phyloP scores from a whole-genome alignment of 1,140 invertebrate species.

The Tachypleus tridentatus region DNA sequence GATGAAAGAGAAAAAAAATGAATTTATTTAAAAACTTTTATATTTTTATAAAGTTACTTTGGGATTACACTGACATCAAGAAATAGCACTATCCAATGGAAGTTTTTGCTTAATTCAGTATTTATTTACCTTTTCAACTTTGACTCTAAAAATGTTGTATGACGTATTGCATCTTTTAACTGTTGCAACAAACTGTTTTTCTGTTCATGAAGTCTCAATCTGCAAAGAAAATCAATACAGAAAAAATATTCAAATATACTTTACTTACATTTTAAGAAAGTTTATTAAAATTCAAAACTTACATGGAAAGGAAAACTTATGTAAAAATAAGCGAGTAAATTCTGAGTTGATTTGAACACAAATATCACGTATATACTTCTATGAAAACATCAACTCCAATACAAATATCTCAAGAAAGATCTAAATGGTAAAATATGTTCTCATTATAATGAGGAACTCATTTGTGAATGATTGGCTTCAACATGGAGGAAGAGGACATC shows the following conservation, averaged over 20 bases:
- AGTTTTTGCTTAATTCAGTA: too few species aligned
- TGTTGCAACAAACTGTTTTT: conserved; percentile 76
- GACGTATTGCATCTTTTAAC: conserved; percentile 69
- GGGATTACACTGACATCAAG: too few species aligned
- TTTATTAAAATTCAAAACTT: neutral
- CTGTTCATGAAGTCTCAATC: conserved; percentile 78
- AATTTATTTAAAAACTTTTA: too few species aligned
- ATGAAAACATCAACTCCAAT: neutral
- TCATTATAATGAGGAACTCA: too few species aligned
- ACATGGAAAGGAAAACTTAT: neutral
- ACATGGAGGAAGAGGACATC: too few species aligned
- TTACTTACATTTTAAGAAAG: neutral
- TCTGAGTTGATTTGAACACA: neutral
- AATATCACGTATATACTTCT: neutral
- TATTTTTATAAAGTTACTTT: too few species aligned
- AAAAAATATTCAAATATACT: conserved; percentile 1
- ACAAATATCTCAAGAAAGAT: neutral
- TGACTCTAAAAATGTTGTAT: conserved; percentile 80
- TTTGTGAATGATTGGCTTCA: too few species aligned
- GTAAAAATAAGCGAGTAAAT: neutral
- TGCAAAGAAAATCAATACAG: conserved; percentile 21
- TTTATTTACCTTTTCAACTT: conserved; percentile 54
- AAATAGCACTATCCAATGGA: too few species aligned
- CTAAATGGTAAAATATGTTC: too few species aligned
- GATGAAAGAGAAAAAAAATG: too few species aligned